Base-by-base conservation (phyloP, 2,797 vertebrate genomes). In the Enteromius fasciolatus region DNA sequence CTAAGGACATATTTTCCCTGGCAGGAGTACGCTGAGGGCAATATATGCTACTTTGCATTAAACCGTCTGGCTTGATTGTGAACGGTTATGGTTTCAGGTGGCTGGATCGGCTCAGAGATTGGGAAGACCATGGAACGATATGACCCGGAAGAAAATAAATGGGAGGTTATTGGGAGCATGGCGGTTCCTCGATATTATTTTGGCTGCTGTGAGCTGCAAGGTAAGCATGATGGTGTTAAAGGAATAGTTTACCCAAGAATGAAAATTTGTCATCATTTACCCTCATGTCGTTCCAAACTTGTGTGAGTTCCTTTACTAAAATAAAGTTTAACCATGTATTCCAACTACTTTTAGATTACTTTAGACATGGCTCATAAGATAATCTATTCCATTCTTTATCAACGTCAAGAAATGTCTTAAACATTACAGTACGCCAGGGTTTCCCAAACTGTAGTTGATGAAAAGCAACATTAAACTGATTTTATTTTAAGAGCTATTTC, bases 161-260 rank as follows among this genome's bases (percentile, higher is more conserved):
- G 98, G 98, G 97, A 98, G 91, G 92, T 97, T 41, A 96, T 98
- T 17, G 98, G 97, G 85, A 96, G 82, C 90, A 98, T 99, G 98
- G 94, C 94, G 1, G 90, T 97, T 81, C 96, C 98, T 2, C 96
- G 98, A 20, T 98, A 98, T 88, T 97, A 95, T 90, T 99, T 99
- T 83, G 98, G 97, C 73, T 99, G 98, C 90, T 99, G 97, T 91
- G 97, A 99, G 92, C 95, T 98, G 68, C 96, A 99, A 94, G 98
- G 98, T 98, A 54, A 3, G 3, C 41, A 2, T 36, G 31, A 9
- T 48, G 15, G 52, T 78, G 33, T 9, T 67, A 23, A 50, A 78
- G 18, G 0, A 9, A 20, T 8, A 20, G 48, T 0, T 52, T 6
- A 20, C 48, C 48, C 48, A 20, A 54, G n/a, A 54, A 54, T 10